Base-by-base conservation (phyloP, 2,113 vertebrate genomes). In the Ammodytes dubius region DNA sequence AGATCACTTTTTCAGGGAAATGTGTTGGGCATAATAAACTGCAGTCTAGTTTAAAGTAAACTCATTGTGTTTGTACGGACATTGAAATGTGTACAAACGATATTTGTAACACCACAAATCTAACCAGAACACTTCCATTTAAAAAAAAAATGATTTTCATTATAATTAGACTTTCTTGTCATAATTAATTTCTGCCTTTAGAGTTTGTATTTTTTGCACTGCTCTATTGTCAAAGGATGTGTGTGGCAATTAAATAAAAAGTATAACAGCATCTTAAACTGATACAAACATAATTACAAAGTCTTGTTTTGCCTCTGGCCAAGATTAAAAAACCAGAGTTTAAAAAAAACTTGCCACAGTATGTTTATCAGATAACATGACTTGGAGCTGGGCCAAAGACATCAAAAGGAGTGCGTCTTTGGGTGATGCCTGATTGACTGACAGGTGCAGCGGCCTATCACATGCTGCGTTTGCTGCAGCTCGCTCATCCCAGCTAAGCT, bases 401-500 rank as follows among this genome's bases (percentile, higher is more conserved):
- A 68, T 72, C 61, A 67, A 73, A 14, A 27, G 4, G 40, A 47
- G 52, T 11, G 60, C 0, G 66, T 40, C 15, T 10, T 63, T 27
- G 43, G 61, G 14, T 58, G 45, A 64, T 50, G 27, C 27, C 40
- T 47, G n/a, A 46, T 46, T 56, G 59, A 84, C 65, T 80, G 17
- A 61, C 76, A 81, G 73, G 70, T 80, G 77, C 7, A 11, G 0
- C 12, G 9, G n/a, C 72, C 79, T 58, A 27, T 84, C 58, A 46
- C 50, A 27, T 35, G 17, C 47, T 50, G 74, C 64, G 73, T 74
- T 79, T 52, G 73, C 54, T 74, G 50, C 10, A 2, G 56, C 15
- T 67, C 37, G n/a, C 66, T 78, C 79, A 82, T 56, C 54, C 68
- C 35, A 0, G 40, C 72, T 77, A 70, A 87, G 64, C 63, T 69